Base-by-base conservation (phyloP, 2,113 vertebrate species). In the Aegotheles bennettii region DNA sequence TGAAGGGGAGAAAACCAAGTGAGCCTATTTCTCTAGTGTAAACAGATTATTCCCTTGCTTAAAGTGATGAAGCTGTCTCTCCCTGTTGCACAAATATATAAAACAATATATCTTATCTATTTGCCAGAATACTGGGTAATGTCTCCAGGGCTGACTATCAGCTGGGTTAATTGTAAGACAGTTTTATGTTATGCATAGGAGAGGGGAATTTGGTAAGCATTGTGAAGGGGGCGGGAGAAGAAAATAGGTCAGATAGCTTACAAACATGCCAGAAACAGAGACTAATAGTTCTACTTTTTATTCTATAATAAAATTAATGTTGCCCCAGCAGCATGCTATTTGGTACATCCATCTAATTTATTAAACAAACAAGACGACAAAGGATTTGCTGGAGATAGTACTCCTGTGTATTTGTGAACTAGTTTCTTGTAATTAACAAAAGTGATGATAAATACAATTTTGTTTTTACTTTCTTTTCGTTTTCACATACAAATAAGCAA, bases 261-360 rank as follows among this genome's bases (percentile, higher is more conserved):
- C 86, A 97, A 97, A 89, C 84, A 20, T 93, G 92, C 87, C 94
- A 89, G 94, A 95, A 96, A 96, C 57, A 79, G 87, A 97, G 94
- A 93, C 94, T 91, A 95, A 90, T 94, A 94, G 80, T 94, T 93
- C 93, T 74, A 85, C 53, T 84, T 96, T 93, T 95, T 85, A 96
- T 94, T 93, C 95, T 87, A 35, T 92, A 94, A 95, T 89, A 96
- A 95, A 97, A 97, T 96, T 95, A 97, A 97, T 95, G 93, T 93
- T 96, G 86, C 86, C 94, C 96, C 92, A 94, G 93, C 95, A 96
- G 95, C 94, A 90, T 29, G 78, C 94, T 93, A 56, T 96, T 93
- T 93, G 70, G 78, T 94, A 67, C 90, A 97, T 97, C 84, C 78
- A 97, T 97, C 96, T 95, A 88, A 96, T 94, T 94, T 95, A 97